These are phyloP conservation scores for Atethmia centrago DNA, from an alignment of 2,888 invertebrate species.

Conservation along the genomic window DNA sequence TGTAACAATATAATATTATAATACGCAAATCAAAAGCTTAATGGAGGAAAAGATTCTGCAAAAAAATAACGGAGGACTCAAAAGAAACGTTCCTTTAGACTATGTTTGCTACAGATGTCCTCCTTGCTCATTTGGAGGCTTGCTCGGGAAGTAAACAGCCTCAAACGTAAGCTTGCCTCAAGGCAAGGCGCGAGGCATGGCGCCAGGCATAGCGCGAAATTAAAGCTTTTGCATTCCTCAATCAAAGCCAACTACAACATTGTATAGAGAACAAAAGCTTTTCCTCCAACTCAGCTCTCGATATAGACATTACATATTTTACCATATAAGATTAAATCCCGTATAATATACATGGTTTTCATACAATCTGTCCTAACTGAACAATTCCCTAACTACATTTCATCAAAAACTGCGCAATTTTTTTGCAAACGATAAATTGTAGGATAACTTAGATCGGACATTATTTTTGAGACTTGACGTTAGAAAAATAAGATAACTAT, in stretches of 20 bases:
- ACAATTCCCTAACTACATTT: slow-evolving; percentile 59
- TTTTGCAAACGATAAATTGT: slow-evolving; percentile 59
- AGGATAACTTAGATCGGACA: slow-evolving; percentile 55
- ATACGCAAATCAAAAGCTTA: slow-evolving; percentile 64
- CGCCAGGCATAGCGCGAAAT: slow-evolving; percentile 37
- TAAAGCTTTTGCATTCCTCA: slow-evolving; percentile 26
- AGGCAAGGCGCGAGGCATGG: slow-evolving; percentile 31
- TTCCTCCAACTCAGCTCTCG: slow-evolving; percentile 49
- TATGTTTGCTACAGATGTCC: slow-evolving; percentile 28
- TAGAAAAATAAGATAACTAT: slow-evolving; percentile 42
- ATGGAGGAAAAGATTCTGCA: slow-evolving; percentile 65
- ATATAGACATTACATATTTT: slow-evolving; percentile 49
- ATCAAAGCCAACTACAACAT: slow-evolving; percentile 38
- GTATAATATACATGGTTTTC: slow-evolving; percentile 65
- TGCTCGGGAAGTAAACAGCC: slow-evolving; percentile 27
- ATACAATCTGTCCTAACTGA: slow-evolving; percentile 50
- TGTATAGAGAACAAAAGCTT: slow-evolving; percentile 42
- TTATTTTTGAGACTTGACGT: slow-evolving; percentile 53
- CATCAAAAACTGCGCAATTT: slow-evolving; percentile 46
- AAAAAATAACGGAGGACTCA: slow-evolving; percentile 26
- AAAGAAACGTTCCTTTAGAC: neutral
- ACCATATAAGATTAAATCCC: slow-evolving; percentile 55
- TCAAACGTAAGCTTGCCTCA: slow-evolving; percentile 39
- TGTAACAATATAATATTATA: slow-evolving; percentile 63
- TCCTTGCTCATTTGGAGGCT: slow-evolving; percentile 40